These are phyloP conservation scores for Drosophila ustulata DNA, from an alignment of 2,888 invertebrate genomes.

Conservation along the genomic window DNA sequence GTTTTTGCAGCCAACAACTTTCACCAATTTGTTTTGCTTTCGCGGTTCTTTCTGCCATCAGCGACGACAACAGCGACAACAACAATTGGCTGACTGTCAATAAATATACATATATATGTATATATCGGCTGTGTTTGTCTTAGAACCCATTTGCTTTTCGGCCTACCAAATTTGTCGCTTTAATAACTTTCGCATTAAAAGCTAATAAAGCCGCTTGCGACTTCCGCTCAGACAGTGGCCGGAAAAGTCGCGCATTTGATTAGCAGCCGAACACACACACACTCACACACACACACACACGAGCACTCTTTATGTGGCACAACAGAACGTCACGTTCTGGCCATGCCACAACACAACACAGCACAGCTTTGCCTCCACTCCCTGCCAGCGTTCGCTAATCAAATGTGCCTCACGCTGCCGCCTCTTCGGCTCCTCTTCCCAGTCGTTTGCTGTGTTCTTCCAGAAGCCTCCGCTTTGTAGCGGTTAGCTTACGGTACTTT, in stretches of 20 bases:
- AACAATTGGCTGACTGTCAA: conserved; percentile 71
- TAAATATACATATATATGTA: conserved; percentile 31
- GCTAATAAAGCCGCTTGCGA: conserved; percentile 71
- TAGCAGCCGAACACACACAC: conserved; percentile 41
- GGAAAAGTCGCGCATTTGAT: conserved; percentile 67
- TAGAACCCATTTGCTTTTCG: conserved; percentile 40
- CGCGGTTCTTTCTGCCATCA: conserved; percentile 68
- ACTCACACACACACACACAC: not conserved
- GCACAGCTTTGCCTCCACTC: conserved; percentile 17
- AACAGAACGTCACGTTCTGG: conserved; percentile 69
- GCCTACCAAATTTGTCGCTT: conserved; percentile 51
- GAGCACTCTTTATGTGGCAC: conserved; percentile 50
- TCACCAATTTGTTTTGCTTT: conserved; percentile 84
- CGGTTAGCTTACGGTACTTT: conserved; percentile 86
- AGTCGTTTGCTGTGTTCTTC: conserved; percentile 40
- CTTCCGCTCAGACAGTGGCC: conserved; percentile 65
- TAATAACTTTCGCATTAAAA: conserved; percentile 79
- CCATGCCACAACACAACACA: conserved; percentile 48
- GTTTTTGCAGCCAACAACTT: conserved; percentile 76
- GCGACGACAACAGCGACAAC: conserved; percentile 43
- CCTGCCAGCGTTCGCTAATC: conserved; percentile 67
- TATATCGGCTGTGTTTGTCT: conserved; percentile 18
- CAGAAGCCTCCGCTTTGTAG: conserved; percentile 74
- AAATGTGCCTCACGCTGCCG: conserved; percentile 48
- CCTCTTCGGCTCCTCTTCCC: not conserved